A percentile compares a stretch with the other conserved stretches of the same genome.
Conservation (phyloP, 2,888 invertebrate genomes). For the Vanessa cardui region DNA sequence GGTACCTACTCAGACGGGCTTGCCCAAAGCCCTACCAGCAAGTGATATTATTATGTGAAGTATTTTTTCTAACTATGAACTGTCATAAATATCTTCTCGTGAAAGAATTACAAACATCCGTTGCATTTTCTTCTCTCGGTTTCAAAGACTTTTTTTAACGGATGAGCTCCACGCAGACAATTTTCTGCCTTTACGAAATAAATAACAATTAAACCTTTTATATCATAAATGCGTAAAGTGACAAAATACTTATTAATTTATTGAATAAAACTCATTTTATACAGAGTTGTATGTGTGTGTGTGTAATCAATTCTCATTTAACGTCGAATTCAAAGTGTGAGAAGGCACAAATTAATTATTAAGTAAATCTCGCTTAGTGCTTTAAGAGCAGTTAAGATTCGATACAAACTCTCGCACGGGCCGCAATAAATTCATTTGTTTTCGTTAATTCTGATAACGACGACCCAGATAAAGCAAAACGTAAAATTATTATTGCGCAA, state of each 20-base stretch:
- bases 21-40: no score
- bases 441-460: slow-evolving; percentile 20
- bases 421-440: slow-evolving; percentile 19
- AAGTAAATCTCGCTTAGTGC: neutral
- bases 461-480: slow-evolving; percentile 33
- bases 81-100: no score
- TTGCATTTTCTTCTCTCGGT: no score
- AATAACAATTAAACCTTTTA: no score
- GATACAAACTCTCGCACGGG: slow-evolving; percentile 18
- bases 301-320: neutral
- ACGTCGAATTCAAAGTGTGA: neutral
- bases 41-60: no score
- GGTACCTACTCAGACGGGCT: no score
- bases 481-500: slow-evolving; percentile 28
- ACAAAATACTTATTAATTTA: neutral
- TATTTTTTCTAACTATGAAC: no score
- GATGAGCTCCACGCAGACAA: no score
- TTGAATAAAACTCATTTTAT: neutral
- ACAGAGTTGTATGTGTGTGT: neutral
- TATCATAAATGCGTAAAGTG: neutral
- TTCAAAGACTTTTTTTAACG: no score
- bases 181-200: no score
- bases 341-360: neutral
- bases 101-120: no score
- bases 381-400: slow-evolving; percentile 9